Evolutionary conservation across 1,140 invertebrate genomes (phyloP).

Genomic region (Luehdorfia chinensis): DNA sequence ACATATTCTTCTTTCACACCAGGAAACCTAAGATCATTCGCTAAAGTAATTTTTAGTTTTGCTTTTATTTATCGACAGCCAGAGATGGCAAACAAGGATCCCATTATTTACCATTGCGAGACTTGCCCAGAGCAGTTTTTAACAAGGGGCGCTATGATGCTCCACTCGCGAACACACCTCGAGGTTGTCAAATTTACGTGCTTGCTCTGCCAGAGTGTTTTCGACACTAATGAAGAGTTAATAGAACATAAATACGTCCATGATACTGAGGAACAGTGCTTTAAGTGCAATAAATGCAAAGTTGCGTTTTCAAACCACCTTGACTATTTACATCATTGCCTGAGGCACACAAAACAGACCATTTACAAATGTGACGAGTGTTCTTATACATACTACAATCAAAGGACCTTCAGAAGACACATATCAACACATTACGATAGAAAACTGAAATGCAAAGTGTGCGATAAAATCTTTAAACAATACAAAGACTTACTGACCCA

Average conservation of each 20-base stretch:
- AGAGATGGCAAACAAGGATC: too few relatives aligned
- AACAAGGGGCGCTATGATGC: neutral
- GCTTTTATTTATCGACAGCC: too few relatives aligned
- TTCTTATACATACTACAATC: neutral
- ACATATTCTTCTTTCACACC: neutral
- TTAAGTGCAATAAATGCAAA: conserved; percentile 4
- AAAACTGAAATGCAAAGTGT: conserved; percentile 16
- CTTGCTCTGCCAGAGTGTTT: neutral
- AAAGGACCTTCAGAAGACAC: neutral
- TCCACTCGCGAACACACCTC: neutral
- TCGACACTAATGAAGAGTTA: neutral
- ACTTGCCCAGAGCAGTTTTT: neutral
- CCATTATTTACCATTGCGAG: neutral
- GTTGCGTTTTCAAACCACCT: neutral
- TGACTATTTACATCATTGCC: conserved; percentile 1
- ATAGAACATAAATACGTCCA: conserved; percentile 7
- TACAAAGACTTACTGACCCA: too few relatives aligned
- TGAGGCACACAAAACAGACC: neutral
- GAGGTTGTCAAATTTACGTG: neutral
- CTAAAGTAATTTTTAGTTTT: too few relatives aligned
- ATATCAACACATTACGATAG: neutral
- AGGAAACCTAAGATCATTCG: neutral
- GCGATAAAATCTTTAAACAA: too few relatives aligned
- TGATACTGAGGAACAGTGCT: neutral
- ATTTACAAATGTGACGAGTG: neutral